Base-by-base conservation (phyloP, 2,888 invertebrate species). In the Erebia ligea region DNA sequence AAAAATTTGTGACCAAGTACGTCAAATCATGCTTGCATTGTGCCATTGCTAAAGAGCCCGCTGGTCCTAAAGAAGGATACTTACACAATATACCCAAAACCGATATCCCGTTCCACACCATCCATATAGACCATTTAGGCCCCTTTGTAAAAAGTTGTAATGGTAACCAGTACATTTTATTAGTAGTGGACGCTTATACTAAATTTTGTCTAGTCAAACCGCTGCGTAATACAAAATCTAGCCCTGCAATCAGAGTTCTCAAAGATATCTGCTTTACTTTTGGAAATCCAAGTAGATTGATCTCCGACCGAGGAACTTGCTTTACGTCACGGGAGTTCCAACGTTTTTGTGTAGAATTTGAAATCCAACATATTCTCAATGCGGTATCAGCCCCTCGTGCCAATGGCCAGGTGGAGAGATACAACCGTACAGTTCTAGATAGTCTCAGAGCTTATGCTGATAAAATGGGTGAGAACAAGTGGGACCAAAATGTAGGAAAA, bases 401-500 rank as follows among this genome's bases (percentile, higher is more conserved):
- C 15, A 74, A 72, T 45, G 68, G 68, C 10, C 50, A 72, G 61
- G 71, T 74, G 0, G 74, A 74, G 34, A 21, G 72, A 1, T 72
- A 57, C 8, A 57, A 57, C 11, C 42, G 73, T 15, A 70, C 70
- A 4, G 40, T 70, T n/a, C 8, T 70, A 0, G 72, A 76, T 42
- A 76, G 81, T 5, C 61, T 80, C 10, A 74, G 77, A 25, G 78
- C 81, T 3, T 76, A 81, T 67, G 78, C 63, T 57, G 6, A 75
- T 17, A 67, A 77, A n/a, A 70, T 73, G 42, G 73, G 78, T 52
- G 84, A 83, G 68, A 81, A 79, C 40, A 76, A 76, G 52, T 86
- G 86, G 84, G 83, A 85, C 76, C 72, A 76, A 61, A 77, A 83
- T 19, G 67, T 86, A 25, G 76, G 78, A 17, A 71, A 66, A 78